These are phyloP conservation scores for Exocentrus adspersus DNA, from an alignment of 2,888 invertebrate species.

Conservation along the genomic window DNA sequence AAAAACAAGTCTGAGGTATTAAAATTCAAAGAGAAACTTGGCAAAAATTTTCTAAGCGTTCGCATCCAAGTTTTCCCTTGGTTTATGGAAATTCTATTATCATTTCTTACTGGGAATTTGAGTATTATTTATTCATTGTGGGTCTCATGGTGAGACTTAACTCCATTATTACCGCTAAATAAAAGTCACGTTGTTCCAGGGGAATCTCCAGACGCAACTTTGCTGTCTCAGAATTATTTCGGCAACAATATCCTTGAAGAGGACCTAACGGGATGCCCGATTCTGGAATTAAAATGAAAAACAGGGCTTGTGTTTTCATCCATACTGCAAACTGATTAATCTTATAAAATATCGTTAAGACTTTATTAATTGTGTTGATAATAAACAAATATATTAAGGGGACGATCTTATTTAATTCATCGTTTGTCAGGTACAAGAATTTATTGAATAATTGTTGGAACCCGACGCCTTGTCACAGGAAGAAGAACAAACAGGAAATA, in stretches of 20 bases:
- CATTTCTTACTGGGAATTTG: not conserved
- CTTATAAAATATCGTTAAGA: too few species aligned
- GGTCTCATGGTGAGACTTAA: conserved; percentile 3
- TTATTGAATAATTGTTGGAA: too few species aligned
- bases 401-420: too few species aligned
- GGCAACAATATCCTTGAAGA: not conserved
- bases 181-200: not conserved
- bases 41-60: not conserved
- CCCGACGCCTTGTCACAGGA: too few species aligned
- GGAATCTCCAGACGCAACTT: not conserved
- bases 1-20: not conserved
- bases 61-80: not conserved
- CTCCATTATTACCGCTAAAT: conserved; percentile 19
- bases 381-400: too few species aligned
- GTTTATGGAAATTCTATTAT: conserved; percentile 16
- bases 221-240: conserved; percentile 2
- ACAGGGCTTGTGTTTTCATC: too few species aligned
- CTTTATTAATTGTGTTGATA: too few species aligned
- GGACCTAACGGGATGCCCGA: not conserved
- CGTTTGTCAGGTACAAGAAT: too few species aligned
- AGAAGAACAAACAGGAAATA: too few species aligned
- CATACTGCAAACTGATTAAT: too few species aligned
- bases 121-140: conserved; percentile 12
- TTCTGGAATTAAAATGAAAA: too few species aligned
- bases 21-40: not conserved